Evolutionary conservation across 2,113 vertebrate genomes (phyloP).

Genomic region (Pedetes capensis): DNA sequence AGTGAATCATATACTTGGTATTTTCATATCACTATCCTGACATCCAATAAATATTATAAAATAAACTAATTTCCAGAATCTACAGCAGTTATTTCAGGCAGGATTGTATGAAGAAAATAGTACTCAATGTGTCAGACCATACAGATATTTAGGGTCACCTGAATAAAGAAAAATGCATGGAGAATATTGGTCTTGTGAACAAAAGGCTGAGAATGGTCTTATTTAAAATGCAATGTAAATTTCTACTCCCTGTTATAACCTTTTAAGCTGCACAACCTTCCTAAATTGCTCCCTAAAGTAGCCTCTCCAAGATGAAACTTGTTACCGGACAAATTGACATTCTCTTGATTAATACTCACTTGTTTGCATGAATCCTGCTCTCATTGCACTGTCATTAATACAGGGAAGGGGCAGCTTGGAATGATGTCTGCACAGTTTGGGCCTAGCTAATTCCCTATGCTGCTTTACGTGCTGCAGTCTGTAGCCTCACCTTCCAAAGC

Average conservation of each 20-base stretch:
- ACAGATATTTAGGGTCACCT: background rate
- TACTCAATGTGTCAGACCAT: background rate
- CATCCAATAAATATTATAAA: background rate
- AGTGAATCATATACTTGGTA: background rate
- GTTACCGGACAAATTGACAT: background rate
- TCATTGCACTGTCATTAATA: background rate
- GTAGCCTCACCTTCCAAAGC: background rate
- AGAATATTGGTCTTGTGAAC: background rate
- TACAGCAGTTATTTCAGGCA: background rate
- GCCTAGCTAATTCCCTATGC: too few species aligned
- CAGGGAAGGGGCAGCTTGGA: background rate
- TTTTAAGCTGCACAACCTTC: background rate
- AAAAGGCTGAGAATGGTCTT: background rate
- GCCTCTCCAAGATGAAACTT: background rate
- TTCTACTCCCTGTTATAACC: background rate
- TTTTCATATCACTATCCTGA: background rate
- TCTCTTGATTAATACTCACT: background rate
- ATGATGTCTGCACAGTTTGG: background rate
- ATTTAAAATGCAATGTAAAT: background rate
- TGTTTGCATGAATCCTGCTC: background rate
- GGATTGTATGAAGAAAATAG: background rate
- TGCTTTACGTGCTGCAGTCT: background rate
- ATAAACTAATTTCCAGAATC: background rate
- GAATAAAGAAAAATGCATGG: background rate
- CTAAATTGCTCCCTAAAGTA: background rate